Evolutionary conservation across 2,797 vertebrate genomes (phyloP).

Genomic region (Sebastes hubbsi): DNA sequence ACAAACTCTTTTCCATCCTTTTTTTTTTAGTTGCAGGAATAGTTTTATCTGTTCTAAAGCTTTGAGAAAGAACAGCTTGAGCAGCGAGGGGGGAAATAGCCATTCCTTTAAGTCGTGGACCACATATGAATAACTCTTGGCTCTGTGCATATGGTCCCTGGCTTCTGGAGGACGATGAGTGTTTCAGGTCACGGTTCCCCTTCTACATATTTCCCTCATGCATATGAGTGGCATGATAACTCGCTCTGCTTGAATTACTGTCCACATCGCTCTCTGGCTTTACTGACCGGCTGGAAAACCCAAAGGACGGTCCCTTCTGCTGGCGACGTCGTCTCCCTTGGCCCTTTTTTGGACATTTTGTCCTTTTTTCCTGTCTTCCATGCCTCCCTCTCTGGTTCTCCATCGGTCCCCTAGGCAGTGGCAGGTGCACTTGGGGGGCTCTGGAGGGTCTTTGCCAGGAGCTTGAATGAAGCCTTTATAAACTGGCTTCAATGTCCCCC

Average conservation of each 20-base stretch:
- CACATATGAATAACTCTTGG: not conserved
- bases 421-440: slow-evolving; percentile 73
- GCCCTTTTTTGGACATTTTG: slow-evolving; percentile 39
- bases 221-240: slow-evolving; percentile 21
- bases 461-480: slow-evolving; percentile 81
- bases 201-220: slow-evolving; percentile 12
- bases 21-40: not conserved
- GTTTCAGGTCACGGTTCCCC: slow-evolving; percentile 24
- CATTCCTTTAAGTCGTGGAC: not conserved
- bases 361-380: slow-evolving; percentile 31
- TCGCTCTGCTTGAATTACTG: slow-evolving; percentile 23
- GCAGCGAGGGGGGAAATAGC: not conserved
- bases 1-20: slow-evolving; percentile 6
- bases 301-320: slow-evolving; percentile 46
- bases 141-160: slow-evolving; percentile 2
- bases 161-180: not conserved
- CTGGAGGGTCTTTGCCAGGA: slow-evolving; percentile 60
- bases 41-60: slow-evolving; percentile 2
- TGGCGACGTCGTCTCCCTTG: slow-evolving; percentile 25
- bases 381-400: slow-evolving; percentile 52
- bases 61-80: not conserved
- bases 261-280: slow-evolving; percentile 22
- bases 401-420: slow-evolving; percentile 52
- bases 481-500: slow-evolving; percentile 70
- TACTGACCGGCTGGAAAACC: slow-evolving; percentile 36